Base-by-base conservation (phyloP, 2,113 vertebrate species). In the Paracanthobrama guichenoti region DNA sequence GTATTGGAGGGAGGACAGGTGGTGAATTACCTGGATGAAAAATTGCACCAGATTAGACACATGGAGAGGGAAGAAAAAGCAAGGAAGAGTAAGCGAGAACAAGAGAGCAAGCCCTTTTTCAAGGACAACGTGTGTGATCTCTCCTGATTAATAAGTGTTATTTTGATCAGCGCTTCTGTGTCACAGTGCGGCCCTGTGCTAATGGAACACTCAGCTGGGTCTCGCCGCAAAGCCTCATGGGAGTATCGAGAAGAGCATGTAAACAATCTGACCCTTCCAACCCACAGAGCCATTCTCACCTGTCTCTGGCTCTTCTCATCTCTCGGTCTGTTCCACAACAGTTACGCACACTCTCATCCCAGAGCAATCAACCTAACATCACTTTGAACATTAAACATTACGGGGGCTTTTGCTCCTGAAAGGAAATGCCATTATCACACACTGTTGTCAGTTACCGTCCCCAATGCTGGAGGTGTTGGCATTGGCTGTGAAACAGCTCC, bases 91-190 rank as follows among this genome's bases (percentile, higher is more conserved):
- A 91, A 84, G 35, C 31, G 60, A 88, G 85, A 86, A 87, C 88
- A 71, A 78, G 20, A 72, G 42, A 80, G 67, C 50, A 67, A 20
- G 64, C 18, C 55, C 42, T 48, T 35, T 26, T 42, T 69, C 79
- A 81, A 81, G 79, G 79, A 71, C 79, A 53, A 66, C 10, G 44
- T 81, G 79, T 71, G 55, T 6, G 39, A 77, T 91, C 83, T 89
- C 86, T 91, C 89, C 89, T 88, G 90, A 93, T 94, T 92, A 92
- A 93, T 92, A 90, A 83, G 81, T 89, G 88, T 88, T 87, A 84
- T 82, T 87, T 69, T 82, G 88, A 71, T 81, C 83, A 73, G 53
- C 84, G 81, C 86, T 88, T 81, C 64, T 82, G 83, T 89, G 89
- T 89, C 91, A 90, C 88, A 85, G 89, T 87, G 84, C 87, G 79